Base-by-base conservation (phyloP, 2,888 invertebrate genomes). In the Drosophila austrosaltans region DNA sequence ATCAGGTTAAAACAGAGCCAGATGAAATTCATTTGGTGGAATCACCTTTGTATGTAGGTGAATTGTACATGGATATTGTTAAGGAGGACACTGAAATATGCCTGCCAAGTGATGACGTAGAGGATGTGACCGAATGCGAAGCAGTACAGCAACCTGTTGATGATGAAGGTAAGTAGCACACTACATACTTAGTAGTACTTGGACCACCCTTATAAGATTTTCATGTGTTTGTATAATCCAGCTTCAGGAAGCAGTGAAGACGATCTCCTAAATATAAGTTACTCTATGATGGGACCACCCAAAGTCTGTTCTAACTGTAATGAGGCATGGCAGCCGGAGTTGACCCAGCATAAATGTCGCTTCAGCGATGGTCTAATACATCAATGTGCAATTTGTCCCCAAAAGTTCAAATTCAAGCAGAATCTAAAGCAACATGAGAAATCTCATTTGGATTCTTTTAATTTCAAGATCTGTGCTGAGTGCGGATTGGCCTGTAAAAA, bases 281-380 rank as follows among this genome's bases (percentile, higher is more conserved):
- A 57, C 39, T 39, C 5, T 22, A 20, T 57, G 57, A 39, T 39
- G 12, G 57, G 57, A 12, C 57, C 57, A 39, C 57, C 57, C 39
- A 57, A 57, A 25, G 7, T 57, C 22, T 57, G 57, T 3, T 39
- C 57, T 1, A 57, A 57, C 4, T 57, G 57, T 25, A 39, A 20
- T n/a, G 3, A 39, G 20, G 20, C 57, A 5, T 57, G 57, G 57
- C 57, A 57, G 7, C 57, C 57, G 12, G 57, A 57, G 7, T 1
- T 57, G 22, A 39, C 39, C 5, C 57, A 10, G 12, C 57, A 57
- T 57, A 12, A 10, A 20, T 57, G 57, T n/a, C 6, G 16, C 20
- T 22, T 12, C 7, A 36, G 22, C 22, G 39, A 57, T 39, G 57
- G 39, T 39, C 39, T 36, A 2, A 20, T 22, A 20, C 39, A 39